These are phyloP conservation scores for Nomia melanderi DNA, from an alignment of 1,140 invertebrate genomes.

Conservation along the genomic window DNA sequence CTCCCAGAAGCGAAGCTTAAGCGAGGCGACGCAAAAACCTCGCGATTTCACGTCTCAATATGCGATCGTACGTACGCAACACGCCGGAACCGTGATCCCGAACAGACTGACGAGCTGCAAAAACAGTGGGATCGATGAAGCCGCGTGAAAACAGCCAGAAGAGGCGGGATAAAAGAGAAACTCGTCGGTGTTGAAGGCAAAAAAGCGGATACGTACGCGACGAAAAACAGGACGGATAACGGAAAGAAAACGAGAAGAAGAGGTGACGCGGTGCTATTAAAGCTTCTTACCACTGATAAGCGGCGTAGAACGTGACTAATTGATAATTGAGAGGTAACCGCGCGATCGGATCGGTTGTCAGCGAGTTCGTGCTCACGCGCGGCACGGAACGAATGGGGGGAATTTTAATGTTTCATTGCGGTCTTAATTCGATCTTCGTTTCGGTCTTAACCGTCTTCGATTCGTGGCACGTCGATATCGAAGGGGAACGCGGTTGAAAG, in stretches of 20 bases:
- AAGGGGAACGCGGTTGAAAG: conserved; percentile 4
- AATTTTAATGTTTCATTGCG: conserved; percentile 10
- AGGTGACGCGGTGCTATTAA: conserved; percentile 32
- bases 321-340: conserved; percentile 59
- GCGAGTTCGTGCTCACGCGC: conserved; percentile 8
- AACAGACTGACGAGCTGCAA: conserved; percentile 20
- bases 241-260: background rate
- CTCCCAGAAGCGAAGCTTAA: no score
- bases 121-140: conserved; percentile 36
- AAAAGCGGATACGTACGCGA: conserved; percentile 33
- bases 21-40: conserved; percentile 58
- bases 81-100: conserved; percentile 36
- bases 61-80: conserved; percentile 26
- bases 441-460: background rate
- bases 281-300: conserved; percentile 55
- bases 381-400: background rate
- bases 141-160: conserved; percentile 49
- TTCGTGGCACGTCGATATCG: conserved; percentile 32
- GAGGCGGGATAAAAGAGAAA: conserved; percentile 41
- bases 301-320: conserved; percentile 62
- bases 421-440: conserved; percentile 4
- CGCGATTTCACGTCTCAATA: conserved; percentile 71
- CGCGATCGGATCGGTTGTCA: conserved; percentile 11
- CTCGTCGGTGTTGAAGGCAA: background rate
- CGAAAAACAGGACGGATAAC: background rate